Evolutionary conservation across 2,113 vertebrate genomes (phyloP).

Genomic region (Puntigrus tetrazona): DNA sequence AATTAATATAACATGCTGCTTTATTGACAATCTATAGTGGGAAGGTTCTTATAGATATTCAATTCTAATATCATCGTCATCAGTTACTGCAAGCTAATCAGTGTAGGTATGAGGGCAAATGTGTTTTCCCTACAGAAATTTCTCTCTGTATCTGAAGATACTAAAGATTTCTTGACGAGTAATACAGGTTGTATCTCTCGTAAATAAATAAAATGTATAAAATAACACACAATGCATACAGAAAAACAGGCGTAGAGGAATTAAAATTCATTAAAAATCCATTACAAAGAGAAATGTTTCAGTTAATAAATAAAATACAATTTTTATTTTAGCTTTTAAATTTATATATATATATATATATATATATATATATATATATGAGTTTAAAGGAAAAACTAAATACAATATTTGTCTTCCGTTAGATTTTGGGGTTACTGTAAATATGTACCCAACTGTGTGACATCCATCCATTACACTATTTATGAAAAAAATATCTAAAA

Average conservation of each 20-base stretch:
- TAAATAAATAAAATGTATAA: not conserved
- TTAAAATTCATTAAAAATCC: no score
- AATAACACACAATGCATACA: no score
- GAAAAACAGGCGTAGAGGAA: no score
- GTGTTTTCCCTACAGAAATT: not conserved
- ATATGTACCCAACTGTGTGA: not conserved
- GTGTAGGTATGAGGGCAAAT: not conserved
- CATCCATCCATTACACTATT: no score
- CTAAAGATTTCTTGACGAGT: not conserved
- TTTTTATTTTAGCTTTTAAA: no score
- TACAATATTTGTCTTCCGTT: not conserved
- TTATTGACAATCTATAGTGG: conserved; percentile 35
- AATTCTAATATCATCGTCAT: conserved; percentile 48
- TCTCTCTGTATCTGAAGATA: not conserved
- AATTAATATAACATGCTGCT: conserved; percentile 51
- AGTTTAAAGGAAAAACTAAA: no score
- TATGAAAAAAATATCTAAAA: not conserved
- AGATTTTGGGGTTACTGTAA: not conserved
- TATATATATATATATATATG: no score
- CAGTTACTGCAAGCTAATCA: not conserved
- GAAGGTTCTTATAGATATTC: conserved; percentile 30
- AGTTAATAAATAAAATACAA: no score
- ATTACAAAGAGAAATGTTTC: no score
- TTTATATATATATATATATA: no score
- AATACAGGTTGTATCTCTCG: not conserved